Base-by-base conservation (phyloP, 2,888 invertebrate species). In the Lasioglossum vierecki region DNA sequence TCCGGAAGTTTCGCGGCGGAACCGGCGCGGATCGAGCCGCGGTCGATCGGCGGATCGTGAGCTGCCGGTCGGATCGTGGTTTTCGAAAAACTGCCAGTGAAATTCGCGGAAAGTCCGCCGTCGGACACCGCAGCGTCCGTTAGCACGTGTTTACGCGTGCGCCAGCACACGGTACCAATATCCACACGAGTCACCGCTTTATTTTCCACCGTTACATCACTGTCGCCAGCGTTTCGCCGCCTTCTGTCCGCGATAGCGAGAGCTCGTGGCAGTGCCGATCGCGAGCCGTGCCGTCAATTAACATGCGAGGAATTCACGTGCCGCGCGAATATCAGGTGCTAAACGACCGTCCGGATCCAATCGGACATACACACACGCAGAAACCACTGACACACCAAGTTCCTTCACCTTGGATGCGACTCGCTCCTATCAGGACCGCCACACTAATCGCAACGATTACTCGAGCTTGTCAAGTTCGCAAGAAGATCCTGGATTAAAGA, bases 151-250 rank as follows among this genome's bases (percentile, higher is more conserved):
- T 86, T 86, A 85, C 86, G 88, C 90, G 88, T 84, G 88, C 88
- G 90, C 86, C 83, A 86, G 87, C 88, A 86, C 90, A 90, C 90
- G 90, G 87, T 89, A 91, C 90, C 89, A 91, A 90, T 89, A 88
- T 88, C 81, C 88, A 83, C 82, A 79, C 87, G 90, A 89, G 90
- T 91, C 90, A 91, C 89, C 91, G 91, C 88, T 91, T 91, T 91
- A 91, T 91, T 91, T 91, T 91, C 88, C 89, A 88, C 91, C 88
- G 88, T 90, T 90, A 91, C 90, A 90, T 90, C 90, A 90, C 88
- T 91, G 86, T 87, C 91, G 86, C 79, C 84, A 70, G 76, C 84
- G 77, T 83, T 88, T 84, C 89, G 80, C 72, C 66, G 44, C 75
- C 72, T 71, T 30, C 57, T 60, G 60, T 60, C 35, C 68, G 26